Evolutionary conservation across 2,113 vertebrate genomes (phyloP).

Genomic region (Zapornia atra): DNA sequence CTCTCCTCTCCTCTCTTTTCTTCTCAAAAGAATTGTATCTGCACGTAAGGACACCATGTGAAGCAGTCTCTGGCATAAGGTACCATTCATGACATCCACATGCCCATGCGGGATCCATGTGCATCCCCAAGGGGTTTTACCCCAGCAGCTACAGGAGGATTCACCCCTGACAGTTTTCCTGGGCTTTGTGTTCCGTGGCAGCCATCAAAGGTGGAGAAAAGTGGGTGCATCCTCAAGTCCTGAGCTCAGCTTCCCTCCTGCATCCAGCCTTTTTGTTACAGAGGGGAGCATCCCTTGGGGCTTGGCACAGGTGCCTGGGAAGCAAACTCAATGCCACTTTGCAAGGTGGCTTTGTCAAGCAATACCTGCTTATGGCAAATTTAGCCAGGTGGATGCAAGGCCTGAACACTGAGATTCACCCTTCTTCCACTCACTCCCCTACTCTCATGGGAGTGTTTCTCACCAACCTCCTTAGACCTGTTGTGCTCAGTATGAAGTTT

Average conservation of each 20-base stretch:
- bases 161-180: not conserved
- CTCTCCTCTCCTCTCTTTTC: too few relatives aligned
- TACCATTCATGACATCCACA: not conserved
- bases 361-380: too few relatives aligned
- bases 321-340: not conserved
- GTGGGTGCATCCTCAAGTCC: not conserved
- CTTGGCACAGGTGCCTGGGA: not conserved
- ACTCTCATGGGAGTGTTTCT: not conserved
- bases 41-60: not conserved
- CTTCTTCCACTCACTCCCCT: not conserved
- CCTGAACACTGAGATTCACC: not conserved
- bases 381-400: not conserved
- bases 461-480: not conserved
- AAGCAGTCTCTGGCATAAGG: not conserved
- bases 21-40: not conserved
- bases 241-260: not conserved
- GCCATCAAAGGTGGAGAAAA: not conserved
- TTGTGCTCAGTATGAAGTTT: not conserved
- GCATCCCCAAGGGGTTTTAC: not conserved
- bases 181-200: accelerated
- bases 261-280: not conserved
- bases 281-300: not conserved
- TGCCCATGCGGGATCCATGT: accelerated
- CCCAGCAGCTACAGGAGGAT: not conserved
- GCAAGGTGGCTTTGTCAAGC: not conserved